Evolutionary conservation across 2,888 invertebrate species (phyloP), one percentile per base, ranked within the genome.

Genomic region (Tiphia femorata): DNA sequence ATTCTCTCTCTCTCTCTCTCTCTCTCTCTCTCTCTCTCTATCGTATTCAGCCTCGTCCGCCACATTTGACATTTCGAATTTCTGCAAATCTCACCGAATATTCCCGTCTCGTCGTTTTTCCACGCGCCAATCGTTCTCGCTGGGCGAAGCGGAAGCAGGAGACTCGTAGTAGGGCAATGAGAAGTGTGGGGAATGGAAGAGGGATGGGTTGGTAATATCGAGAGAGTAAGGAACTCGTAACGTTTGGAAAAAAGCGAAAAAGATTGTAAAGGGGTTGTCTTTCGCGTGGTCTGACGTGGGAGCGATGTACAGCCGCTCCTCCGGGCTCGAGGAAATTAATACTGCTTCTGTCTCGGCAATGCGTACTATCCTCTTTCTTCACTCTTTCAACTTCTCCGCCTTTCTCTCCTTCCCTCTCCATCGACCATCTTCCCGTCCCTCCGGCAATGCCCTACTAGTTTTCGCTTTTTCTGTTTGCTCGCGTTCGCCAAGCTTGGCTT

Each of bases 301-400:
- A 72, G 70, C 67, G 67, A 75, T 71, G 67, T 55, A 50, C 49
- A n/a, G n/a, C 57, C 52, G 56, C 54, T 64, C 63, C 67, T 66
- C 58, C 54, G 62, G 73, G 67, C 60, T 59, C 49, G 53, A 59
- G 67, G 71, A 72, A 75, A 75, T 75, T 74, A 75, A 75, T 75
- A 75, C 73, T 64, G 67, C 65, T 69, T 66, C 65, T 70, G 69
- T 70, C 65, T 47, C 57, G 50, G 29, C 54, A 48, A 49, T 50
- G 54, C 50, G 42, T 44, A n/a, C 25, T 40, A 8, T 49, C 51
- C 61, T 56, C 54, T 56, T 46, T 53, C 54, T 61, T 57, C 43
- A 17, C 63, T 56, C 52, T 69, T 51, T 60, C 53, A 60, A 7
- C 14, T 17, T 44, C 2, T 35, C 44, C 21, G 29, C 49, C 43